Conservation (phyloP, 2,888 invertebrate species). For the Psylliodes chrysocephalus region DNA sequence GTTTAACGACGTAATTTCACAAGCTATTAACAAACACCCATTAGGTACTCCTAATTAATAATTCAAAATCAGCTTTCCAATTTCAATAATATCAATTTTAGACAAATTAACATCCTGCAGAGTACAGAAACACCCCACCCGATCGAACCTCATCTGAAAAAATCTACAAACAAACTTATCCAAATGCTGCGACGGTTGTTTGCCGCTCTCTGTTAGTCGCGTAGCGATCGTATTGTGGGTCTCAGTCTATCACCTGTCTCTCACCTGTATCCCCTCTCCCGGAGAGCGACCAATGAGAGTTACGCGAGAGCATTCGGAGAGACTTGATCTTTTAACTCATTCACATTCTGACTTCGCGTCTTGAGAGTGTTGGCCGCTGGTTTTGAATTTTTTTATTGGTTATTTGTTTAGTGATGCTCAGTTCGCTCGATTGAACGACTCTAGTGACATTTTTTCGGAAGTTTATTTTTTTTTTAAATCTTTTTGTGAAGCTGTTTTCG, state of each 20-base stretch:
- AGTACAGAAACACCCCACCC: constrained; percentile 4
- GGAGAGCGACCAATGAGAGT: constrained; percentile 51
- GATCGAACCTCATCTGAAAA: constrained; percentile 35
- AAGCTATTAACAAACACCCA: constrained; percentile 28
- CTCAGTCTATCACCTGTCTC: constrained; percentile 49
- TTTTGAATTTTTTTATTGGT: constrained; percentile 26
- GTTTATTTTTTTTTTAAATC: constrained; percentile 5
- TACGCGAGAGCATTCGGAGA: constrained; percentile 50
- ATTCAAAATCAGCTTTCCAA: constrained; percentile 42
- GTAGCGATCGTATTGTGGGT: constrained; percentile 26
- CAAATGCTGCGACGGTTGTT: constrained; percentile 20
- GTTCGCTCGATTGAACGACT: constrained; percentile 12
- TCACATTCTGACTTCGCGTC: constrained; percentile 47
- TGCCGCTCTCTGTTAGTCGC: constrained; percentile 29
- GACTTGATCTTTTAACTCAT: constrained; percentile 57
- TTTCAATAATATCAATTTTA: constrained; percentile 35
- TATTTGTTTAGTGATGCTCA: constrained; percentile 35
- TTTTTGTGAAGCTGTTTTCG: neutral
- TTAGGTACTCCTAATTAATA: constrained; percentile 37
- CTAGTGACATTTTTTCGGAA: constrained; percentile 12
- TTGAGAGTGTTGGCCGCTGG: constrained; percentile 33
- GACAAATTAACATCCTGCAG: constrained; percentile 17
- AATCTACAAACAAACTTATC: constrained; percentile 36
- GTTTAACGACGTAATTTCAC: constrained; percentile 8
- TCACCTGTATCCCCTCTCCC: constrained; percentile 60